Evolutionary conservation across 2,113 vertebrate genomes (phyloP), one percentile per base, ranked within the genome.

Genomic region (Sander vitreus): DNA sequence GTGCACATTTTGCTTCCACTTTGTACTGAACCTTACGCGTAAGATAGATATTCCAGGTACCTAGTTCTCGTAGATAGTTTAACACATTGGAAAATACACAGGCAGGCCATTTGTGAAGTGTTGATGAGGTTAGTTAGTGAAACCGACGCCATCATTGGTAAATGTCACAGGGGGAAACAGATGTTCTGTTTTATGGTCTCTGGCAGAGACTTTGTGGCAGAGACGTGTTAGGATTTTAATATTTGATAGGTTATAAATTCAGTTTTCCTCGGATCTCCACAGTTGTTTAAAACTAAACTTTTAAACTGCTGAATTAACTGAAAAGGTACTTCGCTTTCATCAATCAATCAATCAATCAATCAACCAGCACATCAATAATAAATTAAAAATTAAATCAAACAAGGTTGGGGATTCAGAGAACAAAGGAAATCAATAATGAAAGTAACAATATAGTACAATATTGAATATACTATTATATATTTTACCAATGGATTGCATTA

Each of bases 131-230:
- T 14, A 33, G 33, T 55, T 14, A 64, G 30, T 58, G 53, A 43
- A 43, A 43, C 39, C 39, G 39, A 43, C 2, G 64, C 75, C 55
- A 59, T 72, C 45, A 4, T 6, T 73, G 33, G 65, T 36, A 63
- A 8, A 19, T 73, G 76, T 80, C 68, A 82, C 71, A 68, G 60
- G 76, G 39, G 80, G 68, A 51, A 73, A 79, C 84, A 89, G 78
- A 69, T 87, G 78, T 75, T 60, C 60, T 33, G 48, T n/a, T 78
- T 76, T 76, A 84, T 54, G 5, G 58, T 47, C 15, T 81, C 55
- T 58, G 33, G 73, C 55, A 68, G 57, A 69, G 23, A 50, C 25
- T n/a, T 62, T 54, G 3, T n/a, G 54, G 27, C 48, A 33, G 57
- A 75, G 30, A 64, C 11, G 45, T 36, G 50, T 39, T 27, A 59